A percentile compares a stretch with the other conserved stretches of the same genome.
These are phyloP conservation scores for Pseudorhiza aurosa DNA, from an alignment of 30 jellyfish, hydroid and myxozoan genomes.

Conservation along the genomic window DNA sequence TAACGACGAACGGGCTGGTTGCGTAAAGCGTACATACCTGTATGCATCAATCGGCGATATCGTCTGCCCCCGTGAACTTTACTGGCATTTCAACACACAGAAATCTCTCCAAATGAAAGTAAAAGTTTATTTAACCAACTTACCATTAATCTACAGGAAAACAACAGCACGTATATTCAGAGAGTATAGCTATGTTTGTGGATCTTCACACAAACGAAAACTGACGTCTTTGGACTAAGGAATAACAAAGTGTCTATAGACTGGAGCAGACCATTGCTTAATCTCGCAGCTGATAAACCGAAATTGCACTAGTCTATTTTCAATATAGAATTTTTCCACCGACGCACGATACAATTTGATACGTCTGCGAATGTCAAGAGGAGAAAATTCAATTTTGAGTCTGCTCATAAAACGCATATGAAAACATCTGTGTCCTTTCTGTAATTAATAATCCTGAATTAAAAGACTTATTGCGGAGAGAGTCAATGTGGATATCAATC, in stretches of 20 bases:
- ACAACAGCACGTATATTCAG: neutral
- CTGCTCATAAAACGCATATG: neutral
- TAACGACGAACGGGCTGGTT: too few relatives aligned
- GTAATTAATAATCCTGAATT: neutral
- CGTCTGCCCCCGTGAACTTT: too few relatives aligned
- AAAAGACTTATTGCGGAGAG: slow-evolving; percentile 4
- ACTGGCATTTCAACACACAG: too few relatives aligned
- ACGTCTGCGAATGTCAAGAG: neutral
- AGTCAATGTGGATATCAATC: slow-evolving; percentile 8
- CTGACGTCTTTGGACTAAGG: neutral
- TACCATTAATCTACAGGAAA: neutral
- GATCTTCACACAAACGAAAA: neutral
- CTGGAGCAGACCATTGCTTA: too few relatives aligned
- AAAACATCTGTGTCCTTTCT: slow-evolving; percentile 9
- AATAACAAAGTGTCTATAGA: too few relatives aligned
- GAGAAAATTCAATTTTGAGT: neutral
- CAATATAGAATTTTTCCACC: neutral
- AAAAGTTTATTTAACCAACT: neutral
- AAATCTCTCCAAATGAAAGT: too few relatives aligned
- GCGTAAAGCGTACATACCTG: too few relatives aligned
- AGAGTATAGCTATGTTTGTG: neutral
- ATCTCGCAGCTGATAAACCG: neutral
- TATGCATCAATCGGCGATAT: too few relatives aligned
- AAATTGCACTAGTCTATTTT: too few relatives aligned
- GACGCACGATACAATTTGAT: neutral